Evolutionary conservation across 2,888 invertebrate species (phyloP), one percentile per base, ranked within the genome.

Genomic region (Lycia hirtaria): DNA sequence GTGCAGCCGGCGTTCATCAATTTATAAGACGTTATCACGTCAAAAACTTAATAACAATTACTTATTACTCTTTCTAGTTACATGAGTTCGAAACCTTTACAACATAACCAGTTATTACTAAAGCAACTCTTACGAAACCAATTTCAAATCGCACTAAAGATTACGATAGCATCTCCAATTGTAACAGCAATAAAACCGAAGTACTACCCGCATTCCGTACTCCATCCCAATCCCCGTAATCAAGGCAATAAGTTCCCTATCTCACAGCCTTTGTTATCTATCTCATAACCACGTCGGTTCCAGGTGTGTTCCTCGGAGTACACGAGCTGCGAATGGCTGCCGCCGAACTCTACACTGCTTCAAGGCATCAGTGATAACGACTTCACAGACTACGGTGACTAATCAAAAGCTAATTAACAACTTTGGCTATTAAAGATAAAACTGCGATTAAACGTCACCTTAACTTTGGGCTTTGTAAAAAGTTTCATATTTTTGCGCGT

Each of bases 331-430:
- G 85, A 85, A 66, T 95, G 95, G 65, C 87, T 83, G 33, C 95
- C 95, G 38, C 94, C 92, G 83, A 95, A 94, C 37, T 93, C 93
- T 2, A 84, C 86, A 0, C 93, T 94, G 33, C 81, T 76, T 40
- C 88, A 86, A 56, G 77, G 80, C 41, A 75, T 77, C 32, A 73
- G 72, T 47, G 83, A 74, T 56, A 66, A 78, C 62, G 67, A 73
- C 22, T 67, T 65, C 43, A 64, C 67, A 28, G 65, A 69, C 47
- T 48, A 63, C 28, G 65, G 68, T 52, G 65, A 71, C 56, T 65
- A 71, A 67, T 64, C 68, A 61, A 61, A 68, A 68, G 60, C 67
- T 64, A 64, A 68, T 65, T 68, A 67, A 56, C 52, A 67, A 67
- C 67, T 67, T 67, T 50, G 47, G 61, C 59, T 56, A 58, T 64